Conservation (phyloP, 2,113 vertebrate genomes). For the Oreochromis spilurus region DNA sequence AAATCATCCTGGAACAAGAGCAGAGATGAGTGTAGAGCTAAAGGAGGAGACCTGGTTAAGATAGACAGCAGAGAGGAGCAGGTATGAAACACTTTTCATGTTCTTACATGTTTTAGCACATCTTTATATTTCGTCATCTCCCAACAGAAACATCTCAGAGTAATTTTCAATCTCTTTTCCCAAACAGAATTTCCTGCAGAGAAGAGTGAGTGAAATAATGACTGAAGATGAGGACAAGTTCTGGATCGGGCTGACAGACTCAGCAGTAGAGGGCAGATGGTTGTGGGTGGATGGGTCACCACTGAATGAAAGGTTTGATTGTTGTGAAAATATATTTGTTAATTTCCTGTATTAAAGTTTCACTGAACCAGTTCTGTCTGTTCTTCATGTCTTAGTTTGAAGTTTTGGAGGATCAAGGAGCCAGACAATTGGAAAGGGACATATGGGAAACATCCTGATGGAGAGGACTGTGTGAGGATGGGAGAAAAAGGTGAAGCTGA, state of each 20-base stretch:
- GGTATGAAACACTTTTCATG: background rate
- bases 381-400: background rate
- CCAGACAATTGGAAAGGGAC: background rate
- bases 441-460: rapidly evolving
- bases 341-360: background rate
- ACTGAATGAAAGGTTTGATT: background rate
- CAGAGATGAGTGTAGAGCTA: background rate
- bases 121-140: background rate
- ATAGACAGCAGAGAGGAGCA: background rate
- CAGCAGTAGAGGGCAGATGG: background rate
- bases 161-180: too few relatives aligned
- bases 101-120: too few relatives aligned
- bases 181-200: background rate
- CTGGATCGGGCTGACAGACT: background rate
- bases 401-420: background rate
- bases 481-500: rapidly evolving
- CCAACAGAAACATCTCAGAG: too few relatives aligned
- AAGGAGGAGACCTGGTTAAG: constrained; percentile 25
- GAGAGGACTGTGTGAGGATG: background rate
- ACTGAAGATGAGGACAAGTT: rapidly evolving
- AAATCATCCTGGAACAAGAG: rapidly evolving
- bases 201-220: background rate
- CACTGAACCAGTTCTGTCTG: background rate
- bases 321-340: background rate
- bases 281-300: background rate